These are phyloP conservation scores for Dendrocopos noguchii DNA, from an alignment of 2,113 vertebrate genomes.

Conservation along the genomic window DNA sequence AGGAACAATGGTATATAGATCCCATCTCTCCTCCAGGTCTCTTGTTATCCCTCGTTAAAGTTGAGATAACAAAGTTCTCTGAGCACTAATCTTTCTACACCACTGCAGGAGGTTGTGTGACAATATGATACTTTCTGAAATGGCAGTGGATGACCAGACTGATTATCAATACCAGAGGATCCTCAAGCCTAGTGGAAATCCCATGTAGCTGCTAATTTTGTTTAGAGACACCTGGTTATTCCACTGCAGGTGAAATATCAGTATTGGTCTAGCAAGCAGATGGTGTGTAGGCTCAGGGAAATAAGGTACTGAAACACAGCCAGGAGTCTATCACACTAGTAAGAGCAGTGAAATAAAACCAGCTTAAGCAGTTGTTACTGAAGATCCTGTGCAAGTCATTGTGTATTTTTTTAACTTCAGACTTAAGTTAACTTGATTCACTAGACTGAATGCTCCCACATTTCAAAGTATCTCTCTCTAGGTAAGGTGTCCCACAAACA, in stretches of 20 bases:
- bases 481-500: neutral
- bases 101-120: neutral
- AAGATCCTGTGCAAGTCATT: neutral
- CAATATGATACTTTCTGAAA: neutral
- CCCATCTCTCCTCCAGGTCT: neutral
- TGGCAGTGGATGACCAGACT: neutral
- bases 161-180: neutral
- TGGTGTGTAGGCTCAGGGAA: rapidly evolving
- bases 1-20: neutral
- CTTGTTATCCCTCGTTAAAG: rapidly evolving
- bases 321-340: neutral
- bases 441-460: neutral
- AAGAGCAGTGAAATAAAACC: neutral
- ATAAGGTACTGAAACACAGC: neutral
- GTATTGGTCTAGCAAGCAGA: neutral
- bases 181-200: neutral
- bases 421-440: neutral
- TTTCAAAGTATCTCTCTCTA: neutral
- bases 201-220: neutral
- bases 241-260: neutral
- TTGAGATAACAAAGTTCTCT: neutral
- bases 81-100: neutral
- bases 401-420: neutral
- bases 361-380: neutral
- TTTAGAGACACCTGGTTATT: neutral